These are phyloP conservation scores for Lordiphosa stackelbergi DNA, from an alignment of 1,140 invertebrate species.

Conservation along the genomic window DNA sequence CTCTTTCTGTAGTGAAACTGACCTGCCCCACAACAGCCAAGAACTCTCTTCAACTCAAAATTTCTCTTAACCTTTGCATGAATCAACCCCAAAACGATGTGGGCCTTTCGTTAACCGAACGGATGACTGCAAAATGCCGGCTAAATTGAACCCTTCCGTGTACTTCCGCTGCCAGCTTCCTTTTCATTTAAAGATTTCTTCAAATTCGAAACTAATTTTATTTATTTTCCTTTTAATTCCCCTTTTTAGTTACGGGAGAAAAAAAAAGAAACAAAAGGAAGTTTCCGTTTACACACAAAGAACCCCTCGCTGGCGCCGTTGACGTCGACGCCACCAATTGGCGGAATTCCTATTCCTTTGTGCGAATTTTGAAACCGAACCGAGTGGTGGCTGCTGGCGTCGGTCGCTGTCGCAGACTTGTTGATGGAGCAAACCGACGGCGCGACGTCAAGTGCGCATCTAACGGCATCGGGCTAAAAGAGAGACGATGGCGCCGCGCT, in stretches of 20 bases:
- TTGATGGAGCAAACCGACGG: conserved; percentile 53
- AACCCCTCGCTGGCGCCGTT: background rate
- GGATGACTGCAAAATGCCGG: conserved; percentile 75
- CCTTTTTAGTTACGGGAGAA: too few relatives aligned
- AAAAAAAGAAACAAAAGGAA: too few relatives aligned
- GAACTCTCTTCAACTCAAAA: conserved; percentile 7
- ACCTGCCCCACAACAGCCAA: conserved; percentile 21
- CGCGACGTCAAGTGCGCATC: conserved; percentile 69
- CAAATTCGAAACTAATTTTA: too few relatives aligned
- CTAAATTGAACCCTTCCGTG: conserved; percentile 67
- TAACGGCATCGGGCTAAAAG: conserved; percentile 51
- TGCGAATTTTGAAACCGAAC: conserved; percentile 11
- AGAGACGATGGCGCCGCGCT: conserved; percentile 58
- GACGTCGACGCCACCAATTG: conserved; percentile 8
- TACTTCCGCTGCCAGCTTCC: conserved; percentile 38
- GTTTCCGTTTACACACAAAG: too few relatives aligned
- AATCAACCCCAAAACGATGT: conserved; percentile 5
- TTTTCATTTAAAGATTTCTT: too few relatives aligned
- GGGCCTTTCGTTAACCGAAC: conserved; percentile 16
- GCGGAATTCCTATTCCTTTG: conserved; percentile 45
- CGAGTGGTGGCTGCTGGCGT: conserved; percentile 4
- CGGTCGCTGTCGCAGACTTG: conserved; percentile 65
- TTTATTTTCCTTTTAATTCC: conserved; percentile 1
- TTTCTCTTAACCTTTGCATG: background rate
- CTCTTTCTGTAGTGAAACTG: conserved; percentile 11